Base-by-base conservation (phyloP, 1,140 invertebrate species). In the Drosophila erecta region DNA sequence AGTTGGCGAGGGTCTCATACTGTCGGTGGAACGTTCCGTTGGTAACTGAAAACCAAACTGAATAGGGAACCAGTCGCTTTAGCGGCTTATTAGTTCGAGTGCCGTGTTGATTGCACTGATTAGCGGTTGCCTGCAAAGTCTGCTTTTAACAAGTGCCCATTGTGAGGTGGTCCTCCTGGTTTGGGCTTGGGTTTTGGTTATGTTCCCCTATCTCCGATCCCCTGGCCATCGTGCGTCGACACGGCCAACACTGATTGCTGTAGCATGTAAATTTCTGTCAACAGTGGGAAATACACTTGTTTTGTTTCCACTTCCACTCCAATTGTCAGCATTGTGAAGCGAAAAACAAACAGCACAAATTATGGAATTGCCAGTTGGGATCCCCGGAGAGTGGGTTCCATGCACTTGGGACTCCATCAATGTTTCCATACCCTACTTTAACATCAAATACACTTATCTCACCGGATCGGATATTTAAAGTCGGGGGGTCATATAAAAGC, bases 261-360 rank as follows among this genome's bases (percentile, higher is more conserved):
- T 40, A 33, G 35, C 37, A 79, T 75, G 79, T 66, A 75, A 79
- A 83, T 75, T 70, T 83, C 35, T 62, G 79, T 81, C 55, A 80
- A 65, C 59, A 54, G 47, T 15, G 51, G 17, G 43, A 56, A 59
- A 54, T 56, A 14, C 49, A 30, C 59, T 74, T 40, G 35, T 62
- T 78, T 76, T 64, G 46, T 49, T 76, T 59, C 41, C 61, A 67
- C 27, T 76, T 59, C 49, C 72, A 76, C 37, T 76, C 41, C 72
- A 59, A 59, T 75, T 51, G 40, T 59, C 50, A 70, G 51, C 72
- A 54, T 43, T 61, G 60, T 73, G 61, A 60, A 56, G 33, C 20
- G 41, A 33, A 83, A 79, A 70, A 55, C 57, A 79, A 71, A 81
- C 59, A 81, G 62, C 50, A 76, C 64, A 79, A 84, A 84, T 84